phyloP scores from a whole-genome alignment of 2,113 vertebrate genomes.

The Nibea coibor region DNA sequence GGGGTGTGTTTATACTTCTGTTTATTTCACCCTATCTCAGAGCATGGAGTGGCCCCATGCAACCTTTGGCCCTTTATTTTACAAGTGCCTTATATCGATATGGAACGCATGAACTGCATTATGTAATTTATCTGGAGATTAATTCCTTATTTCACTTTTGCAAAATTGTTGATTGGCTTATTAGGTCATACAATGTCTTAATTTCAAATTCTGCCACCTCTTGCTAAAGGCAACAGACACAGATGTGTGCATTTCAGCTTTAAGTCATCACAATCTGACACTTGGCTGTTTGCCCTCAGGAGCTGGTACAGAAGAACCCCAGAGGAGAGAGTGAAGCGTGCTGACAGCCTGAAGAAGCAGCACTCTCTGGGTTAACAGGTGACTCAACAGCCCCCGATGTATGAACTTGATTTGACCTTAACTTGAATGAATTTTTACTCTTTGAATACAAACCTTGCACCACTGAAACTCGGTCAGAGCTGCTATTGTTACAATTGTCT shows the following conservation, averaged over 20 bases:
- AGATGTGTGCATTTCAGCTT: not conserved
- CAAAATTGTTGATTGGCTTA: not conserved
- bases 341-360: slow-evolving; percentile 82
- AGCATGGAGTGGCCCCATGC: too few species aligned
- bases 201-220: not conserved
- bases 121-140: not conserved
- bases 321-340: slow-evolving; percentile 77
- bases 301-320: slow-evolving; percentile 82
- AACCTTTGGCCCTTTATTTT: not conserved
- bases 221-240: not conserved
- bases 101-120: not conserved
- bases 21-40: not conserved
- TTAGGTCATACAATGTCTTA: too few species aligned
- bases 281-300: slow-evolving; percentile 58
- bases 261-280: not conserved
- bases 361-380: slow-evolving; percentile 78
- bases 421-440: slow-evolving; percentile 24
- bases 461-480: slow-evolving; percentile 36
- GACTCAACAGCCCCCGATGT: slow-evolving; percentile 14
- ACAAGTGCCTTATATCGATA: not conserved
- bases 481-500: slow-evolving; percentile 46
- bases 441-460: slow-evolving; percentile 38
- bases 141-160: not conserved
- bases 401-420: slow-evolving; percentile 33
- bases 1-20: slow-evolving; percentile 83